Base-by-base conservation (phyloP, 2,113 vertebrate species). In the Trematocara nigrifrons region DNA sequence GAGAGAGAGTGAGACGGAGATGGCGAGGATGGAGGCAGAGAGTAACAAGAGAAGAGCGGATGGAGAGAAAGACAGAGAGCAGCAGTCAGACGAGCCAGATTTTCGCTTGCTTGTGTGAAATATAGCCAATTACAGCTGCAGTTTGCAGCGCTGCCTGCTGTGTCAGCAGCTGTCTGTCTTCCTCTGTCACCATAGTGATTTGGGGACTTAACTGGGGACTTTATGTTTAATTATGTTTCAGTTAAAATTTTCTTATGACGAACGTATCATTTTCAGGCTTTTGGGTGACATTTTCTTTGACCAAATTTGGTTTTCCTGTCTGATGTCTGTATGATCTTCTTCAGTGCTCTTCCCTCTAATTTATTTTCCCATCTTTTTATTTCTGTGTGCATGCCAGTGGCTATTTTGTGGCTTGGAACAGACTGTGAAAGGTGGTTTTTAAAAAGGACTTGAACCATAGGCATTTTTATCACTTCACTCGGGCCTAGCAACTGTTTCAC, bases 141-240 rank as follows among this genome's bases (percentile, higher is more conserved):
- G 89, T 88, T 87, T 86, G 89, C 81, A 87, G 87, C 10, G 10
- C 51, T 45, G 87, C 56, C 66, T 79, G 93, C 95, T 95, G 95
- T 87, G 93, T 96, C 96, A 96, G 96, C 95, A 88, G 71, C 82
- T 90, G 90, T 91, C 92, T 92, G 82, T 91, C 90, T 92, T 88
- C 77, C 82, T 86, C 89, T 87, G 82, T 95, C 93, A 88, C 89
- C 6, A 4, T 86, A 78, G 86, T 88, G 87, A 93, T 95, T 94
- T 93, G 56, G 80, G 84, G 88, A 92, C 92, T 92, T 90, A 93
- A 92, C 89, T 69, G 3, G 83, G 84, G 31, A 86, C 93, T 95
- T 94, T 90, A 88, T 94, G 83, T 93, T 93, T 95, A 91, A 95
- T 94, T 93, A 93, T 86, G 64, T 89, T 91, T 86, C 64, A 71